Evolutionary conservation across 1,140 invertebrate species (phyloP).

Genomic region (Orius insidiosus): DNA sequence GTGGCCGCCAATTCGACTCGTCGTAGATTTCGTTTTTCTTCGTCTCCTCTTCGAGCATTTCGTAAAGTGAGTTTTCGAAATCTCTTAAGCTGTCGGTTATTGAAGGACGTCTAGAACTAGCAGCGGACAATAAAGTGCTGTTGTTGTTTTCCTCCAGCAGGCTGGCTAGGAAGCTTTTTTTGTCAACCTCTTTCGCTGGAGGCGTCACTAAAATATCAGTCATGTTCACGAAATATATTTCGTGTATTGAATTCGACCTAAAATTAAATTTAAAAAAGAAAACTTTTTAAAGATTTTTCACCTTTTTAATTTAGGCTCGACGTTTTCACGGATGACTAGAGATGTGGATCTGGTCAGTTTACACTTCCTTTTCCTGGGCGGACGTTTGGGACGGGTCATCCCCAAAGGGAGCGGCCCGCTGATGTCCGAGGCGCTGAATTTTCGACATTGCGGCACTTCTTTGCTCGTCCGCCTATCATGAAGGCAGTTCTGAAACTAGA

Average conservation of each 20-base stretch:
- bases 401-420: constrained; percentile 1
- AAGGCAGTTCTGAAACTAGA: too few relatives aligned
- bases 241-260: constrained; percentile 4
- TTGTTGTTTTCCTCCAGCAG: constrained; percentile 1
- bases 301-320: too few relatives aligned
- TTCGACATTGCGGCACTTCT: not conserved
- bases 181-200: too few relatives aligned
- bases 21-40: constrained; percentile 2
- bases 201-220: too few relatives aligned
- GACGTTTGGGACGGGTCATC: not conserved
- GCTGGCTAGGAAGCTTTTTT: not conserved
- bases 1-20: constrained; percentile 1
- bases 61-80: constrained; percentile 2
- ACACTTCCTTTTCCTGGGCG: not conserved
- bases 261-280: not conserved
- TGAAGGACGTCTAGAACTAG: not conserved
- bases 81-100: constrained; percentile 1
- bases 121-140: constrained; percentile 1
- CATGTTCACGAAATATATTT: too few relatives aligned
- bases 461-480: too few relatives aligned
- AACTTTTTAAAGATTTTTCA: not conserved
- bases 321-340: too few relatives aligned
- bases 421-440: constrained; percentile 5
- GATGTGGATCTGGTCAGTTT: not conserved
- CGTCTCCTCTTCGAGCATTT: constrained; percentile 1